Percentiles rank a stretch among this genome's conserved stretches.
These are phyloP conservation scores for Perca schrenkii DNA, from an alignment of 2,113 vertebrate species.

Conservation along the genomic window DNA sequence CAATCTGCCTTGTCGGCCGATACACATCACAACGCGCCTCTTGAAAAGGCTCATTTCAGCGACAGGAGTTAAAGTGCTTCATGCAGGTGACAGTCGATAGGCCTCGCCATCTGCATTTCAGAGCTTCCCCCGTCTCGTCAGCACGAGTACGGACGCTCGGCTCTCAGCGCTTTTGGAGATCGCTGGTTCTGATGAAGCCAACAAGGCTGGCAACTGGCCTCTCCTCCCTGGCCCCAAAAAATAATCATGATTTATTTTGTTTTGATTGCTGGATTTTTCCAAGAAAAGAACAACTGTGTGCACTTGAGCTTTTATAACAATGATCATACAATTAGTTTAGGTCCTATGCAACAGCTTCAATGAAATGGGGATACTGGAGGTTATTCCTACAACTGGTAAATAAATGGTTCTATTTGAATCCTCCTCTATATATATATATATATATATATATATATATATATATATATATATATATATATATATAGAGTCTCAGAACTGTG, in stretches of 20 bases:
- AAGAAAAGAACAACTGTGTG: neutral
- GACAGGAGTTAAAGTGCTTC: constrained; percentile 74
- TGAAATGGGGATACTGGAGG: neutral
- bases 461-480: too few species aligned
- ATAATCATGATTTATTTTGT: neutral
- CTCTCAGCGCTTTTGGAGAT: constrained; percentile 15
- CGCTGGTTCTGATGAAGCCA: constrained; percentile 24
- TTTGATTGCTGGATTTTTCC: constrained; percentile 2
- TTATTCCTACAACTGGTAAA: neutral
- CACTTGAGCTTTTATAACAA: neutral
- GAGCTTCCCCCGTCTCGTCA: constrained; percentile 59
- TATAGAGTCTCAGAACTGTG: too few species aligned
- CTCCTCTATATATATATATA: too few species aligned
- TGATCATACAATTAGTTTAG: neutral
- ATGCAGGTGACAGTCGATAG: constrained; percentile 82
- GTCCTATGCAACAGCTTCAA: neutral
- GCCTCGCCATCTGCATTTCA: constrained; percentile 81
- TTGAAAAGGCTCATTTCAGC: constrained; percentile 72
- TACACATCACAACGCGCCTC: constrained; percentile 72
- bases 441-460: too few species aligned
- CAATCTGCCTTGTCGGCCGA: constrained; percentile 76
- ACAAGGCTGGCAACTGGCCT: neutral
- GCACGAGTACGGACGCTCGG: neutral
- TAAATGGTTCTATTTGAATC: neutral
- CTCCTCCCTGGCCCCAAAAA: neutral